phyloP scores from a whole-genome alignment of 2,797 vertebrate species.

The Perodicticus potto region DNA sequence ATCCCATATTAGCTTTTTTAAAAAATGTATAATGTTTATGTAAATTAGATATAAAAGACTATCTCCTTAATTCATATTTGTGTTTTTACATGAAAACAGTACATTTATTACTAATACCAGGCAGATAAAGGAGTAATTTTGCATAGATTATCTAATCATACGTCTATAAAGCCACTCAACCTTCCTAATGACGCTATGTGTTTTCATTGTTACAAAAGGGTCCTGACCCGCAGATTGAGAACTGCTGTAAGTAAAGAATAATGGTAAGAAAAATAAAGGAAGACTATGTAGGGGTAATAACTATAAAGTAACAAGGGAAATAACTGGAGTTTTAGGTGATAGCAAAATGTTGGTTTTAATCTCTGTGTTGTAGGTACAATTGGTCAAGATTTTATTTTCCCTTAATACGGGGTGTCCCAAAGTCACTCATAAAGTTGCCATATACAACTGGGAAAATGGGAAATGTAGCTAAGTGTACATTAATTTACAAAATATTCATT shows the following conservation, averaged over 20 bases:
- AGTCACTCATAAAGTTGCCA: too few species aligned
- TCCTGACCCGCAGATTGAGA: too few species aligned
- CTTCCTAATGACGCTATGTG: too few species aligned
- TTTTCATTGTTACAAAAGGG: too few species aligned
- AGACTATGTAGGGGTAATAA: not conserved
- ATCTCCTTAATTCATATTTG: not conserved
- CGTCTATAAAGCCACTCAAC: not conserved
- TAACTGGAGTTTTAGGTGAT: not conserved
- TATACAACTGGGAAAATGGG: too few species aligned
- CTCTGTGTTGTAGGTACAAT: not conserved
- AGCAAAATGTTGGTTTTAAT: not conserved
- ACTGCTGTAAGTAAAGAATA: not conserved
- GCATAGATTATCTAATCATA: not conserved
- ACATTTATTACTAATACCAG: not conserved
- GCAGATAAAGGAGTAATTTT: not conserved
- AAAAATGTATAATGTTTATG: not conserved
- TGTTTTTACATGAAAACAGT: not conserved
- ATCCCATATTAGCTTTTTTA: not conserved
- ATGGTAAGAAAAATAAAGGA: not conserved
- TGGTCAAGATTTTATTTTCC: not conserved
- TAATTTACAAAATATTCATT: too few species aligned
- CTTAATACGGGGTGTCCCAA: too few species aligned
- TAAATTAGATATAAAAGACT: not conserved
- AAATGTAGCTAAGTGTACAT: too few species aligned
- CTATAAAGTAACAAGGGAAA: not conserved